Base-by-base conservation (phyloP, 2,888 invertebrate genomes). In the Leucophenga maculata region DNA sequence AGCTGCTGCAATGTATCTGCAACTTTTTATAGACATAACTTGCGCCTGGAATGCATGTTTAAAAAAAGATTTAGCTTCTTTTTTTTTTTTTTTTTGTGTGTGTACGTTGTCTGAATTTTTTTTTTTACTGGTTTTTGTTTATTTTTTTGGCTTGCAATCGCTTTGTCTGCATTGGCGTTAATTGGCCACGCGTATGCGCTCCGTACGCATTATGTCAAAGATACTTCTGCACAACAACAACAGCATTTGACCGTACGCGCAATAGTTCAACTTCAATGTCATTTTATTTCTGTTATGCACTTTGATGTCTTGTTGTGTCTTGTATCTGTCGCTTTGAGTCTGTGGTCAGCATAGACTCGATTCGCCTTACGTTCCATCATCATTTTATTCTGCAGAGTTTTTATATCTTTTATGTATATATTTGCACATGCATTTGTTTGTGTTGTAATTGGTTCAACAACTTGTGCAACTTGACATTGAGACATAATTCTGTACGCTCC, bases 391-490 rank as follows among this genome's bases (percentile, higher is more conserved):
- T 62, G 66, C 64, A 64, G 57, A 50, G 46, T 60, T 66, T 64
- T 55, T 14, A 16, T 39, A 52, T 20, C 44, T n/a, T 52, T 22
- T 67, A n/a, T n/a, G n/a, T n/a, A n/a, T n/a, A n/a, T 32, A 26
- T 31, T 76, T 54, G 32, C 66, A 66, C 52, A 6, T 57, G 32
- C 20, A 54, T 67, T 46, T 67, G 55, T 18, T 39, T 59, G 32
- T 71, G 67, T 68, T 75, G 73, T 70, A 77, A 79, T 82, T 82
- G 78, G 82, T 84, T 84, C 82, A 83, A 79, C 77, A 79, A 80
- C 82, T 75, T 75, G 77, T 67, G 66, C 68, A 76, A 76, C 78
- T 78, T 84, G 84, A 80, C 83, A 84, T 84, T 84, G 84, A 82
- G 80, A 75, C 72, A 60, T 65, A 65, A 67, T 67, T 46, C 57